These are phyloP conservation scores for Conops quadrifasciatus DNA, from an alignment of 2,888 invertebrate genomes.

Conservation along the genomic window DNA sequence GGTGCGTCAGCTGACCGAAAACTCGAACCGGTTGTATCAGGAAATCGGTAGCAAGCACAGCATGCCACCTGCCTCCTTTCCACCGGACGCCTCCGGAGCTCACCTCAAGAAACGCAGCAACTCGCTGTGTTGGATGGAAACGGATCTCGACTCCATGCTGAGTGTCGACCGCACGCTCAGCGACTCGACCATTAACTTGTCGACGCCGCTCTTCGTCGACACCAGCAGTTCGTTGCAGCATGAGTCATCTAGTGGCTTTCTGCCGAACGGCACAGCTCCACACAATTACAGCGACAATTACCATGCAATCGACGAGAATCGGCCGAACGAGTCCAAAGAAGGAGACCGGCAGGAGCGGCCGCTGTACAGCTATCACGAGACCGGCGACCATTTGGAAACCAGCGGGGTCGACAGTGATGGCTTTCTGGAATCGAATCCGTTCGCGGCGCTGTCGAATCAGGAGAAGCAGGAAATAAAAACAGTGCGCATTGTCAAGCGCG, in stretches of 20 bases:
- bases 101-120: conserved; percentile 70
- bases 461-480: conserved; percentile 93
- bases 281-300: conserved; percentile 58
- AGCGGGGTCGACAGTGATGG: conserved; percentile 64
- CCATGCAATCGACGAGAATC: conserved; percentile 47
- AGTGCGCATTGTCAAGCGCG: conserved; percentile 90
- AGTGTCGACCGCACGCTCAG: conserved; percentile 76
- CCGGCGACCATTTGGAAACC: conserved; percentile 61
- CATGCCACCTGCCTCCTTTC: conserved; percentile 28
- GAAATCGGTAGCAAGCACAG: conserved; percentile 68
- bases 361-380: conserved; percentile 52
- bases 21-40: conserved; percentile 75
- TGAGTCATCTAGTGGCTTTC: conserved; percentile 46
- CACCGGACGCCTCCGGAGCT: conserved; percentile 37
- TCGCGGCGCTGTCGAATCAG: conserved; percentile 72
- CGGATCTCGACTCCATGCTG: conserved; percentile 85
- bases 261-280: conserved; percentile 49
- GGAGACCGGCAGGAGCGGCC: conserved; percentile 20
- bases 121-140: conserved; percentile 83
- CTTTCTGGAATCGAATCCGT: conserved; percentile 61
- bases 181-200: conserved; percentile 54
- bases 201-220: conserved; percentile 77
- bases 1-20: conserved; percentile 84
- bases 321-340: conserved; percentile 38
- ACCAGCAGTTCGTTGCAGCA: conserved; percentile 61